Evolutionary conservation across 1,140 invertebrate species (phyloP), one percentile per base, ranked within the genome.

Genomic region (Protaetia brevitarsis): DNA sequence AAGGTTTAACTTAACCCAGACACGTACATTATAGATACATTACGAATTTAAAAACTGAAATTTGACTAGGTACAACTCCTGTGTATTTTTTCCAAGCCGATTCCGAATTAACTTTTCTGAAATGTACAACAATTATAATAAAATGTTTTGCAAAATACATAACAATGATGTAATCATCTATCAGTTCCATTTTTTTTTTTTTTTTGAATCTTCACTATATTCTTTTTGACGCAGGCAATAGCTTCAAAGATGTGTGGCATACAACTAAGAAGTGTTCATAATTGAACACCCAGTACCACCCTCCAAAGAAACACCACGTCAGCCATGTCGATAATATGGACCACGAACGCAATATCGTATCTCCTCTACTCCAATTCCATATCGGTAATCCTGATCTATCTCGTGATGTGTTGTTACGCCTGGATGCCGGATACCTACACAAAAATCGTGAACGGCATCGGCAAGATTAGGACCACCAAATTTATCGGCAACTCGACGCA

Each of bases 361-460:
- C 41, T 45, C 8, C 16, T 19, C 8, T 21, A 45, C 10, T 45
- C 41, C 41, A 45, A 19, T 8, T 45, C 41, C 2, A 45, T 45
- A 13, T 19, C 23, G 10, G n/a, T 45, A 4, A 45, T 45, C 41
- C 41, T 45, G 10, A 10, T 45, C 41, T 45, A 45, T 45, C 10
- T 45, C 16, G 41, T 45, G 3, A 30, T 58, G 29, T 30, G 23
- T n/a, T 58, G 56, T 58, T 30, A 6, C 8, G 56, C n/a, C 8
- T 78, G 77, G 77, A 67, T 77, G 8, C 77, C 77, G 36, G 76
- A 78, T 61, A 72, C 69, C 31, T 72, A 69, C 41, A 71, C 76
- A 66, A 77, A 76, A 70, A 58, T 78, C 30, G 60, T 72, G 16
- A 78, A 74, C 65, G 70, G 68, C 37, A 68, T 71, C 16, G 74